Conservation (phyloP, 2,888 invertebrate genomes). For the Meteorus colon region DNA sequence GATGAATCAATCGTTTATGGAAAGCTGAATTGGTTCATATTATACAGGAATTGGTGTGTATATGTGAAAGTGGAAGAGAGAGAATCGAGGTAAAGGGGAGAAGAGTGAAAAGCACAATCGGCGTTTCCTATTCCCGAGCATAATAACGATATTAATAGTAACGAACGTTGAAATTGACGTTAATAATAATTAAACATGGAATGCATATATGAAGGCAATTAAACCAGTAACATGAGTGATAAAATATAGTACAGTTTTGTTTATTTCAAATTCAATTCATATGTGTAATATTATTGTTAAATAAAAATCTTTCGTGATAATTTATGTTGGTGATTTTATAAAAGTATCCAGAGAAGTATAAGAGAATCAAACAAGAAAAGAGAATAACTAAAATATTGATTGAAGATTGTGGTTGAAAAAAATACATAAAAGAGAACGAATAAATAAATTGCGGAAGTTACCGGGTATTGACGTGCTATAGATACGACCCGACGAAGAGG, state of each 20-base stretch:
- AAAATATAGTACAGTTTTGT: constrained; percentile 1
- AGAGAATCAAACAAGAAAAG: not conserved
- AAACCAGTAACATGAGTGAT: constrained; percentile 19
- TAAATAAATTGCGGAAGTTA: constrained; percentile 10
- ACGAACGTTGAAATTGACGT: constrained; percentile 30
- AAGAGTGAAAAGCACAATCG: constrained; percentile 37
- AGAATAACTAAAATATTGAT: constrained; percentile 14
- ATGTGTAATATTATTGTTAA: not conserved
- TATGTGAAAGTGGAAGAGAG: not conserved
- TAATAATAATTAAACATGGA: constrained; percentile 27
- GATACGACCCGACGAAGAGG: not conserved
- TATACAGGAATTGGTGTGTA: not conserved
- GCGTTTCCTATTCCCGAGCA: constrained; percentile 15
- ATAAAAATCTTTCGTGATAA: not conserved
- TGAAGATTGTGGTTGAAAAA: not conserved
- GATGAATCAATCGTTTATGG: too few relatives aligned
- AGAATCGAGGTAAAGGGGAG: constrained; percentile 18
- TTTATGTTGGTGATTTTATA: not conserved
- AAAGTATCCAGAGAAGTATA: not conserved
- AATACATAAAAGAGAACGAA: not conserved
- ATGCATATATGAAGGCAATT: constrained; percentile 30
- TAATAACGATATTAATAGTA: constrained; percentile 22
- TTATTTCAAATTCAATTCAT: not conserved
- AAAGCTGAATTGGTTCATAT: not conserved
- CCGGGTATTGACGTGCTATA: not conserved